Evolutionary conservation across 2,113 vertebrate genomes (phyloP), one percentile per base, ranked within the genome.

Genomic region (Embiotoca jacksoni): DNA sequence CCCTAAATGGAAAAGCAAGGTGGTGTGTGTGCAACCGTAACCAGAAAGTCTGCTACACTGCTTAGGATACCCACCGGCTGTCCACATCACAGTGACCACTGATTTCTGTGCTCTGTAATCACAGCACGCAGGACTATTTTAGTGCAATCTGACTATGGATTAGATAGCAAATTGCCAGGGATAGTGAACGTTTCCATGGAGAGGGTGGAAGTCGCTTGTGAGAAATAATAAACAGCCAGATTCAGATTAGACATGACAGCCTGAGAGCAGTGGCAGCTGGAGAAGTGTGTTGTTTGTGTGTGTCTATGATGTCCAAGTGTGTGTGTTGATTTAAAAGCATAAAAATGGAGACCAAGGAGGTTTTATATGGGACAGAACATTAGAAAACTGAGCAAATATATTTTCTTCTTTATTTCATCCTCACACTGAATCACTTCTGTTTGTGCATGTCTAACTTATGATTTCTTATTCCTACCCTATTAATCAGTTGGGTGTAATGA

Each of bases 51-150:
- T 95, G 94, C 92, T 93, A 82, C 83, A 91, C 77, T 49, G 77
- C 84, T 95, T 92, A 91, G 87, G 91, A 85, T 90, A 87, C 83
- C 79, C 82, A 85, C 81, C 80, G 85, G 75, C 84, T 54, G 75
- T 92, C 94, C 94, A 94, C 94, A 95, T 95, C 94, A 95, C 80
- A 94, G 90, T 66, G 78, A 89, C 91, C 92, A 88, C 92, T 85
- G 88, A 84, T 90, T 84, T 86, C 66, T 49, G 84, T 86, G 76
- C 88, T 92, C 92, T 94, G 90, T 95, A 95, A 95, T 95, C 94
- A 94, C 85, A 16, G 23, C 69, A 76, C 89, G 59, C 63, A 23
- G 77, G 87, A 81, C 93, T 95, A 95, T 95, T 95, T 94, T 79
- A 57, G 94, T 90, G 79, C 92, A 86, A 92, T 91, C 89, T 75